phyloP scores from a whole-genome alignment of 2,888 invertebrate species.

The Melieria crassipennis region DNA sequence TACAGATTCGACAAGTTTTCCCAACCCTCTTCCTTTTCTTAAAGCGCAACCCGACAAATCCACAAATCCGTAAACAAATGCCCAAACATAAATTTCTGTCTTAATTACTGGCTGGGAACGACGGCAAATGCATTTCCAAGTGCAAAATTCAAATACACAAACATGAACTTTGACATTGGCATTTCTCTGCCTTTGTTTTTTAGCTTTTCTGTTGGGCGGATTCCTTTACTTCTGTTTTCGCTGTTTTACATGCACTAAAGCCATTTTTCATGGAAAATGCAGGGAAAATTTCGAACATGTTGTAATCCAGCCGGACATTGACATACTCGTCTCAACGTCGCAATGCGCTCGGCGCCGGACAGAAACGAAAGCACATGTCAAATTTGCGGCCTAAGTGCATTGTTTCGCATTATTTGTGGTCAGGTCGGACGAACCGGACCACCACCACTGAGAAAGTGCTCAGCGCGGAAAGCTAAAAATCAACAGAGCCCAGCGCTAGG shows the following conservation, averaged over 20 bases:
- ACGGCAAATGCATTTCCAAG: slow-evolving; percentile 6
- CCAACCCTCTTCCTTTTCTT: too few relatives aligned
- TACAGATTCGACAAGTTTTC: too few relatives aligned
- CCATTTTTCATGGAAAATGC: slow-evolving; percentile 23
- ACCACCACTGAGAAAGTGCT: not conserved
- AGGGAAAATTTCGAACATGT: slow-evolving; percentile 5
- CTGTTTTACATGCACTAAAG: slow-evolving; percentile 32
- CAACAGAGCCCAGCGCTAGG: too few relatives aligned
- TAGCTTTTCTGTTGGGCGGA: not conserved
- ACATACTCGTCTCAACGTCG: slow-evolving; percentile 21
- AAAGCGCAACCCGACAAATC: too few relatives aligned
- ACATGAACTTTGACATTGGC: slow-evolving; percentile 23
- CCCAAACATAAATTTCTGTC: slow-evolving; percentile 45
- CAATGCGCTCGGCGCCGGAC: slow-evolving; percentile 17
- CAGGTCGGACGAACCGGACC: slow-evolving; percentile 29
- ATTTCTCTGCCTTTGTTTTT: not conserved
- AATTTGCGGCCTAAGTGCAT: slow-evolving; percentile 32
- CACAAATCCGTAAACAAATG: slow-evolving; percentile 32
- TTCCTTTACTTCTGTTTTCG: slow-evolving; percentile 15
- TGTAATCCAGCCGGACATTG: slow-evolving; percentile 25
- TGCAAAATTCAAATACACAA: slow-evolving; percentile 33
- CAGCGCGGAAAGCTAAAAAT: too few relatives aligned
- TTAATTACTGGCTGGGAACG: slow-evolving; percentile 38
- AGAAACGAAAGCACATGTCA: slow-evolving; percentile 26
- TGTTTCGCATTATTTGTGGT: slow-evolving; percentile 29